Conservation (phyloP, 2,113 vertebrate genomes). For the Trogon melanurus region DNA sequence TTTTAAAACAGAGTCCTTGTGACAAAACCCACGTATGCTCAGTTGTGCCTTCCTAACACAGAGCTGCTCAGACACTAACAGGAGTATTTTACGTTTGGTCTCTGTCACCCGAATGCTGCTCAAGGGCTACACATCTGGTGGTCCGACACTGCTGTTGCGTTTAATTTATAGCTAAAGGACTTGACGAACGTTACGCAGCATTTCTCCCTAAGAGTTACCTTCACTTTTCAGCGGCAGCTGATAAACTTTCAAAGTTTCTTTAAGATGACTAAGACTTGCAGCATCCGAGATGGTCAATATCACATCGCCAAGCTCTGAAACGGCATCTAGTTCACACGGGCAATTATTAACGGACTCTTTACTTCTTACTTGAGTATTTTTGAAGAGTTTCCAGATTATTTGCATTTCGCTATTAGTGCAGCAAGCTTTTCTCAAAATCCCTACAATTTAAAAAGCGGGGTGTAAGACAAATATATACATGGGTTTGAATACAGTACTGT, state of each 20-base stretch:
- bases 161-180: neutral
- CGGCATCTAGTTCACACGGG: neutral
- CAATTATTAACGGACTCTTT: conserved; percentile 43
- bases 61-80: neutral
- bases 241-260: conserved; percentile 46
- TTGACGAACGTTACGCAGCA: neutral
- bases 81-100: neutral
- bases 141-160: neutral
- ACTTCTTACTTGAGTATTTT: conserved; percentile 23
- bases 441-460: conserved; percentile 59
- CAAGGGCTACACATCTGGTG: neutral
- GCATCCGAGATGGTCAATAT: conserved; percentile 36
- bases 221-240: conserved; percentile 23
- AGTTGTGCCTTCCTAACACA: neutral
- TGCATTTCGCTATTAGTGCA: conserved; percentile 8
- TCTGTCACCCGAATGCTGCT: neutral
- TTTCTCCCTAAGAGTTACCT: conserved; percentile 44
- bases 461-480: neutral
- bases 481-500: conserved; percentile 48
- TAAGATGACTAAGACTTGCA: conserved; percentile 37
- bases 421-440: conserved; percentile 49
- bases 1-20: neutral
- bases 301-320: neutral
- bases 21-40: neutral
- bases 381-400: conserved; percentile 57